Percentiles rank a stretch among this genome's conserved stretches.
Evolutionary conservation across 2,888 invertebrate genomes (phyloP).

Genomic region (Morinoia aosen): DNA sequence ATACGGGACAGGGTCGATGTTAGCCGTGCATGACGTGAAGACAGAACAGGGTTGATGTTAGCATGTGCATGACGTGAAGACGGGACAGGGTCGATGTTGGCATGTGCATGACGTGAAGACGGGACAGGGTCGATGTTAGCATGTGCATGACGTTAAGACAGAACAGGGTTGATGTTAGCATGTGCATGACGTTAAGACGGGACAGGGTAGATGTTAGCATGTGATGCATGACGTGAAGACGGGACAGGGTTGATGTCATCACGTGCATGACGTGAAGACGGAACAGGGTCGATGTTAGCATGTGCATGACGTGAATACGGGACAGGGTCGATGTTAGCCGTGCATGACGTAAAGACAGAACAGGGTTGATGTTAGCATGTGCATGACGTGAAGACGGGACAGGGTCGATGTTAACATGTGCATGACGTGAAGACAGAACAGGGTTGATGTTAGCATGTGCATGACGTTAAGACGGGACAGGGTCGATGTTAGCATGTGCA

Average conservation of each 20-base stretch:
- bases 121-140: not conserved
- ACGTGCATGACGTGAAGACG: not conserved
- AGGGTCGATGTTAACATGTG: not conserved
- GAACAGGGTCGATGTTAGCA: too few relatives aligned
- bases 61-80: too few relatives aligned
- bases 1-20: not conserved
- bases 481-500: not conserved
- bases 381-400: not conserved
- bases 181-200: not conserved
- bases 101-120: too few relatives aligned
- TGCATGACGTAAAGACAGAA: too few relatives aligned
- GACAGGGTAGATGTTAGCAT: not conserved
- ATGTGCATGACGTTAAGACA: not conserved
- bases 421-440: not conserved
- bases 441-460: not conserved
- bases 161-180: not conserved
- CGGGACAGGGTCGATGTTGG: too few relatives aligned
- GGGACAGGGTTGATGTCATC: not conserved
- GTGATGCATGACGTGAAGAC: not conserved
- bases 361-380: not conserved
- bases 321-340: too few relatives aligned
- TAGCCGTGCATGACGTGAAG: not conserved
- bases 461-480: not conserved
- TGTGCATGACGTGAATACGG: too few relatives aligned
- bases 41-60: too few relatives aligned